A percentile compares a stretch with the other conserved stretches of the same genome.
Conservation (phyloP, 2,797 vertebrate species). For the Rhodeus uyekii region DNA sequence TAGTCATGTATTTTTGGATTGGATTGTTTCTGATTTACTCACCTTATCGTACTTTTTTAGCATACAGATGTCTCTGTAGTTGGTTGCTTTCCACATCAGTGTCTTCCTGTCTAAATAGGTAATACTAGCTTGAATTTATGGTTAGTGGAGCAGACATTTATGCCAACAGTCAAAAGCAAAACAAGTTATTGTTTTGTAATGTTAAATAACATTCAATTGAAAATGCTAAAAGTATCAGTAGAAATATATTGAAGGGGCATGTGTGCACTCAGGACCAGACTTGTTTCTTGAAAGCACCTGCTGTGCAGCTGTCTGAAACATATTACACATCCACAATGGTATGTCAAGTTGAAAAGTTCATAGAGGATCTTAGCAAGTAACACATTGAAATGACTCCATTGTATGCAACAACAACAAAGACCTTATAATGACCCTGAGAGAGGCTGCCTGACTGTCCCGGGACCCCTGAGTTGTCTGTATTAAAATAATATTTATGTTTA, state of each 20-base stretch:
- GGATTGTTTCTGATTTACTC: background rate
- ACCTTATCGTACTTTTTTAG: background rate
- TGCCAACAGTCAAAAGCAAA: background rate
- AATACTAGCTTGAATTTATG: background rate
- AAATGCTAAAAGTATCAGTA: background rate
- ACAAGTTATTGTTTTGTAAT: background rate
- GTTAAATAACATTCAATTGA: background rate
- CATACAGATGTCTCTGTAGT: background rate
- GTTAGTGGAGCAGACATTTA: background rate
- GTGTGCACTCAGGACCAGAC: background rate
- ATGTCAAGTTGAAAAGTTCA: conserved; percentile 38
- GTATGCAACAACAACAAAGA: background rate
- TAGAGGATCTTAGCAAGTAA: background rate
- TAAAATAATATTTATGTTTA: background rate
- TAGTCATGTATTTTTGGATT: too few relatives aligned
- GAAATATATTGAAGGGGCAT: background rate
- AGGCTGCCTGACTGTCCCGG: background rate
- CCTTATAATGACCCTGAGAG: background rate
- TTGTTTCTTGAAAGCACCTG: conserved; percentile 15
- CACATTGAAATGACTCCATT: background rate
- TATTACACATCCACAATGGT: conserved; percentile 5
- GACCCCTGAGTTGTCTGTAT: background rate
- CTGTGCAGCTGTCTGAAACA: conserved; percentile 14
- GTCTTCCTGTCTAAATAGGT: too few relatives aligned
- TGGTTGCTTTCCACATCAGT: background rate